Base-by-base conservation (phyloP, 2,113 vertebrate genomes). In the Boulengeromyrus knoepffleri region DNA sequence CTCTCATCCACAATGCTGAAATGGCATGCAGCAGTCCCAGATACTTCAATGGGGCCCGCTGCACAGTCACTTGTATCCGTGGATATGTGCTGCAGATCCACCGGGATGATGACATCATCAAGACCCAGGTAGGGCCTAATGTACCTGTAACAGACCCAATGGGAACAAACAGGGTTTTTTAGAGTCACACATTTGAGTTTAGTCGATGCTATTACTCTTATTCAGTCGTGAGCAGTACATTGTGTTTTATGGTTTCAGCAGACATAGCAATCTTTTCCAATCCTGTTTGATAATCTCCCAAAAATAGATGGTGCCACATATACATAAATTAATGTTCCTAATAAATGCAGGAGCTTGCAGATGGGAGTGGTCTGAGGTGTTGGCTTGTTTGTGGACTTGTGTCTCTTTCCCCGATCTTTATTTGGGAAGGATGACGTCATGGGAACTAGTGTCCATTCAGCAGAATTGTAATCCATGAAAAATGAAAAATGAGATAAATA, bases 31-130 rank as follows among this genome's bases (percentile, higher is more conserved):
- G 94, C 12, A 92, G 95, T n/a, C 93, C 92, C 0, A 96, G 97
- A 52, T 97, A 95, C 94, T 97, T 95, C 95, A 97, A 96, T 0
- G 98, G 98, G 0, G 97, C 96, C 86, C 97, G 97, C 92, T 99
- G 99, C 94, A 97, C 96, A 0, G 96, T 99, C 91, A 97, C 93
- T 93, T 99, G 99, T 95, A 94, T 92, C 94, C 96, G 93, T 0
- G 99, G 99, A 74, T 96, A 99, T 10, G 95, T 96, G 91, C 95
- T 99, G 91, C 98, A 98, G 89, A 92, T 98, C 93, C 97, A 97
- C 92, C 93, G 97, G 53, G 97, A 98, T 0, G 96, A 99, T 77
- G 96, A 99, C 47, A 96, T 97, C 91, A 92, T 96, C 95, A 98
- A 98, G 94, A 97, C 93, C 92, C 97, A 99, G 99, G 99, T 99